Evolutionary conservation across 2,113 vertebrate genomes (phyloP), one percentile per base, ranked within the genome.

Genomic region (Bubo scandiacus): DNA sequence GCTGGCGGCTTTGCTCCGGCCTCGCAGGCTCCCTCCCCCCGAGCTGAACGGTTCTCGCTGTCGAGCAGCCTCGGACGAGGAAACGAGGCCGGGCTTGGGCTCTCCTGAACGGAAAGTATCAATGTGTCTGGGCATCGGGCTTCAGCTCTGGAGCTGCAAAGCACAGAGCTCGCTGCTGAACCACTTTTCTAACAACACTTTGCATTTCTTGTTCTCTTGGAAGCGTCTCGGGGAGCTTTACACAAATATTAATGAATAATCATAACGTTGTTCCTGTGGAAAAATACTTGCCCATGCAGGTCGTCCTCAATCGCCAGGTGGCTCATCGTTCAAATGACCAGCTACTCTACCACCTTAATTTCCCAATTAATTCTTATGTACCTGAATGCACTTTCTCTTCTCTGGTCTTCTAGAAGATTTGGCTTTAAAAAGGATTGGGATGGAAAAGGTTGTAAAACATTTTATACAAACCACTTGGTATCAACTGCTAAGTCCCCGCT

Each of bases 51-150:
- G 43, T 18, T 29, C 54, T 70, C 36, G 70, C 5, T 2, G 0
- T 1, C 5, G 20, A 57, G 51, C 38, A 51, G 71, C 49, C 2
- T 1, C 10, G 23, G 63, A 26, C 34, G 55, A 43, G 83, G 67
- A 52, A 27, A 34, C 1, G 3, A 23, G 81, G 82, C 0, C 14
- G 45, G 55, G 29, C 20, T n/a, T 23, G 59, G 54, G 55, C 2
- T 42, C 22, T 58, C 59, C 59, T n/a, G 47, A 58, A 43, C 17
- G 1, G 47, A 36, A 59, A 65, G 54, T 5, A 29, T 4, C 59
- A 14, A 3, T 29, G 1, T 0, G 4, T 45, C 40, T 2, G 16
- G 47, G 12, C 80, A 70, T 10, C 0, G 0, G 27, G 12, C 27
- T 26, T 19, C 1, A 1, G 40, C 43, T 66, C 45, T 14, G 45